phyloP scores from a whole-genome alignment of 2,113 vertebrate species.

The Probosciger aterrimus region DNA sequence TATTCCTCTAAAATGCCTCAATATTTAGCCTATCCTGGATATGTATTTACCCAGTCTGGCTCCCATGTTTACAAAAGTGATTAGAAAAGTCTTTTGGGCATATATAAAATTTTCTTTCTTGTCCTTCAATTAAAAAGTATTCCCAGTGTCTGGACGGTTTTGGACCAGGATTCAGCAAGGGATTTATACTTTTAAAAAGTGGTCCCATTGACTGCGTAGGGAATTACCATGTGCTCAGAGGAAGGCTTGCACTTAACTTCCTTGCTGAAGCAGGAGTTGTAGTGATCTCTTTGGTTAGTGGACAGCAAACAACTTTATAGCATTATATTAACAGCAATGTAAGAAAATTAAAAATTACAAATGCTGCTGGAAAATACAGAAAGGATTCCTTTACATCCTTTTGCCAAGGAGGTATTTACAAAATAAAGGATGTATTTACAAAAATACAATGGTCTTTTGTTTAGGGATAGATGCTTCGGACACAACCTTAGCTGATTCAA shows the following conservation, averaged over 20 bases:
- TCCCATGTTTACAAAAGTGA: slow-evolving; percentile 72
- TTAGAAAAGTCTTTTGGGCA: slow-evolving; percentile 67
- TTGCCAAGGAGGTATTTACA: not conserved
- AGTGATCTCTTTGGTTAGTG: not conserved
- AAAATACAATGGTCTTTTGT: not conserved
- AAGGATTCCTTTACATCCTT: not conserved
- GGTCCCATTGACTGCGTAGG: not conserved
- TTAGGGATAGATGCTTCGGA: not conserved
- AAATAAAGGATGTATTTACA: not conserved
- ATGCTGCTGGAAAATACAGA: not conserved
- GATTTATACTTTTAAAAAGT: not conserved
- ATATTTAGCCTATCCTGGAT: slow-evolving; percentile 73
- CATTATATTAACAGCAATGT: not conserved
- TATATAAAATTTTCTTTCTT: slow-evolving; percentile 34
- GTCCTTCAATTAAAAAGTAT: slow-evolving; percentile 22
- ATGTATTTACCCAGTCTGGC: slow-evolving; percentile 73
- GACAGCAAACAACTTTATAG: not conserved
- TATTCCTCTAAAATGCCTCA: slow-evolving; percentile 70
- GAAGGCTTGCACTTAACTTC: not conserved
- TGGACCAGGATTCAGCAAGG: not conserved
- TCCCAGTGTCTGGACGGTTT: not conserved
- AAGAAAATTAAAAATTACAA: not conserved
- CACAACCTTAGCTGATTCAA: not conserved
- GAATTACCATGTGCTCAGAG: not conserved
- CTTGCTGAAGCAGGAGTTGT: not conserved